Evolutionary conservation across 1,140 invertebrate genomes (phyloP), one percentile per base, ranked within the genome.

Genomic region (Chrysopa pallens): DNA sequence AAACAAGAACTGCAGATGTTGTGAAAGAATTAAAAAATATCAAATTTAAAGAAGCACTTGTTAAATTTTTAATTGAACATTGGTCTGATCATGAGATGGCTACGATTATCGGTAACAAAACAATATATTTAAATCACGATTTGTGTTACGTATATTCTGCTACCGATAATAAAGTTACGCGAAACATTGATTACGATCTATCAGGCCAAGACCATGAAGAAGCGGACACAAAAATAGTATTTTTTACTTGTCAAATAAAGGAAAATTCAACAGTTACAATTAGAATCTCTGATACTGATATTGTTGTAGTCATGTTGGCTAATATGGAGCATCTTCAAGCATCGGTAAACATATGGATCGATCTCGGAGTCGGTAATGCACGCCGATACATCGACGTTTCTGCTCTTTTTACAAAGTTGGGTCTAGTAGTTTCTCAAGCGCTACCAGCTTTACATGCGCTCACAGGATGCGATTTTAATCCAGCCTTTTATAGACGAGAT

Each of bases 191-290:
- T n/a, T 39, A 23, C 5, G 17, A 23, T 23, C 5, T 23, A 23
- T 23, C 17, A 35, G 54, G 50, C 44, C 14, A 36, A 46, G 49
- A 45, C 23, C 54, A 53, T 44, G 51, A 56, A 51, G 52, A 56
- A 48, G 50, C 48, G 7, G 53, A 50, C 46, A 48, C 47, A 12
- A 50, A 47, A 39, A 51, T 52, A 11, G 42, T 47, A 44, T 52
- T 45, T 48, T 47, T 48, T 43, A 39, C 45, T 44, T 50, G 47
- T 35, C 42, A 46, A 44, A 45, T 45, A 27, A 40, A 49, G 38
- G 27, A 40, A 37, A 39, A 46, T 40, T 39, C 42, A 36, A 46
- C 43, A 37, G 46, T 54, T 43, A 33, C 42, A 15, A 49, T 55
- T 31, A 39, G 47, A 38, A 47, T 31, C 14, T 49, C 47, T 8